phyloP scores from a whole-genome alignment of 2,113 vertebrate genomes.

The Alectura lathami region DNA sequence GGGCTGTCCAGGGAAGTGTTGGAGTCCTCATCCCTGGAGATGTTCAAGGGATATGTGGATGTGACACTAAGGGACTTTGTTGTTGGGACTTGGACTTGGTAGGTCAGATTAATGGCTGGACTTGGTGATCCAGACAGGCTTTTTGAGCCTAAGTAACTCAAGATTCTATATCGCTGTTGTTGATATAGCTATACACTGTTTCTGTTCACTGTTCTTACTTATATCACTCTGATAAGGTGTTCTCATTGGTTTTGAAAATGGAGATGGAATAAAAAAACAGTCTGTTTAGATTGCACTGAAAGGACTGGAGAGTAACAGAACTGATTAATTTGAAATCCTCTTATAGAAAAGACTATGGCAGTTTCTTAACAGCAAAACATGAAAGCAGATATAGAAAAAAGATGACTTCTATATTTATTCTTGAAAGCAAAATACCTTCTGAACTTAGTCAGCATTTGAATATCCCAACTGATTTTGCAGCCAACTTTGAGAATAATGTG shows the following conservation, averaged over 20 bases:
- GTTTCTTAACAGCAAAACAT: background rate
- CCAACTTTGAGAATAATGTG: background rate
- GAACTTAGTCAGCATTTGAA: background rate
- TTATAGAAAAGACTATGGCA: fast-evolving
- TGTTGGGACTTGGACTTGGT: no score
- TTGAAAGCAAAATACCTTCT: background rate
- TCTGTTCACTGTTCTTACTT: background rate
- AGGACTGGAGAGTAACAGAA: background rate
- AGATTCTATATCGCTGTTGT: background rate
- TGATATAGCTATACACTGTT: background rate
- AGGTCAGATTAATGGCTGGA: no score
- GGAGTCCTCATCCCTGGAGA: background rate
- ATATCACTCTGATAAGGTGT: background rate
- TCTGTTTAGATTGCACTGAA: background rate
- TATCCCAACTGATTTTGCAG: background rate
- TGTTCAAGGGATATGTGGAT: background rate
- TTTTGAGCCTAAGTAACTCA: background rate
- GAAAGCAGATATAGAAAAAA: background rate
- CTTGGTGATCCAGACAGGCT: background rate
- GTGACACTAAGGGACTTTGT: background rate
- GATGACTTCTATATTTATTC: background rate
- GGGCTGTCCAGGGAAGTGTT: background rate
- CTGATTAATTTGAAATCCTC: background rate
- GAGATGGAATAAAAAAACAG: background rate
- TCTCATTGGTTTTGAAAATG: background rate